Base-by-base conservation (phyloP, 2,888 invertebrate genomes). In the Drepana falcataria region DNA sequence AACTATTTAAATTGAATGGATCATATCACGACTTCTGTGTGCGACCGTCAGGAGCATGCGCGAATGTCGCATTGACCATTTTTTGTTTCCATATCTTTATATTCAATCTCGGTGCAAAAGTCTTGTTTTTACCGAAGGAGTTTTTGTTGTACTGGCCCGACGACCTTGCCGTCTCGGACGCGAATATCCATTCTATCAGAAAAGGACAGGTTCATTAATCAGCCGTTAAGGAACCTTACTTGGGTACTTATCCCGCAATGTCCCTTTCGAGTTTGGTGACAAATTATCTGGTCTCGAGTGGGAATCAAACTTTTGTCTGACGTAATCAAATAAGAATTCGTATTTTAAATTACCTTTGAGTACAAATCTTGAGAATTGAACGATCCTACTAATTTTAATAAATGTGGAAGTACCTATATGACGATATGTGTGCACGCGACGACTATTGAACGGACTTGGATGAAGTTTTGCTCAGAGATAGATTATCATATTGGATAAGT, bases 161-260 rank as follows among this genome's bases (percentile, higher is more conserved):
- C 52, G 75, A 72, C 79, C 78, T 81, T 80, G 73, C 9, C 9
- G 37, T 61, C 55, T 54, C 62, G 68, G 58, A 71, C 69, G 76
- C 75, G 69, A 69, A 64, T 63, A 41, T 40, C 40, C 51, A 4
- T 33, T 49, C 3, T 48, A 35, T 33, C 37, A 7, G 9, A 9
- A 41, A 41, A 41, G 9, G 9, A 44, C 44, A 3, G 7, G 41
- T 7, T 41, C 5, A 41, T 4, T 44, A 37, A 37, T 37, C 37
- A 37, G 44, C 6, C 9, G 44, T 44, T 3, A 2, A 9, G 3
- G 9, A 9, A 3, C 9, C 21, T 21, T 21, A 21, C 21, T 21
- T 21, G 21, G 21, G 9, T 44, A 44, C 44, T 44, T 44, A 44
- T 44, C 40, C 40, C 7, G 4, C 5, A 21, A 21, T 21, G 21